Evolutionary conservation across 2,797 vertebrate species (phyloP).

Genomic region (Catostomus latipinnis): DNA sequence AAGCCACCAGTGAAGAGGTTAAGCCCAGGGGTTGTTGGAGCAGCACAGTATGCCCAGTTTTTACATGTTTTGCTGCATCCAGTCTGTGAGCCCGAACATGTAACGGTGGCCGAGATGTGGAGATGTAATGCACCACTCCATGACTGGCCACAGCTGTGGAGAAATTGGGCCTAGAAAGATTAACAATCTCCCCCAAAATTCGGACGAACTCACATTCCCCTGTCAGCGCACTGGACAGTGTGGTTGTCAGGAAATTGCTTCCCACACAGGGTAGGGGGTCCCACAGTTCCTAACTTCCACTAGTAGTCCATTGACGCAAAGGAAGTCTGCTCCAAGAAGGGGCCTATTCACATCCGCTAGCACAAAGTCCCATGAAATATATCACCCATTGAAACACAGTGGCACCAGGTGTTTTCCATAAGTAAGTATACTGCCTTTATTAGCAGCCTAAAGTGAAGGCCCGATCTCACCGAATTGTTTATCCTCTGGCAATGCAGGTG

Average conservation of each 20-base stretch:
- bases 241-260: not conserved
- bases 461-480: not conserved
- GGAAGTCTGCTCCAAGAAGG: no score
- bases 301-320: no score
- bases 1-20: no score
- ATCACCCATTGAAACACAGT: slow-evolving; percentile 31
- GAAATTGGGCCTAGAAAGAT: not conserved
- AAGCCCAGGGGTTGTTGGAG: no score
- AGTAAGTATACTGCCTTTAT: slow-evolving; percentile 17
- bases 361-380: not conserved
- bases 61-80: no score
- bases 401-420: slow-evolving; percentile 19
- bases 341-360: no score
- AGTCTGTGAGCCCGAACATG: no score
- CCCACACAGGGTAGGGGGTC: no score
- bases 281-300: no score
- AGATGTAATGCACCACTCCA: not conserved
- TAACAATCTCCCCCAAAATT: not conserved
- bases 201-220: not conserved
- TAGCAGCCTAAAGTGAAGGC: slow-evolving; percentile 32
- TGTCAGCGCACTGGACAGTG: not conserved
- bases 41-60: no score
- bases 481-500: slow-evolving; percentile 14
- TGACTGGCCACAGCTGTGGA: not conserved
- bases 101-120: no score